Evolutionary conservation across 1,140 invertebrate species (phyloP).

Genomic region (Drosophila orosa): DNA sequence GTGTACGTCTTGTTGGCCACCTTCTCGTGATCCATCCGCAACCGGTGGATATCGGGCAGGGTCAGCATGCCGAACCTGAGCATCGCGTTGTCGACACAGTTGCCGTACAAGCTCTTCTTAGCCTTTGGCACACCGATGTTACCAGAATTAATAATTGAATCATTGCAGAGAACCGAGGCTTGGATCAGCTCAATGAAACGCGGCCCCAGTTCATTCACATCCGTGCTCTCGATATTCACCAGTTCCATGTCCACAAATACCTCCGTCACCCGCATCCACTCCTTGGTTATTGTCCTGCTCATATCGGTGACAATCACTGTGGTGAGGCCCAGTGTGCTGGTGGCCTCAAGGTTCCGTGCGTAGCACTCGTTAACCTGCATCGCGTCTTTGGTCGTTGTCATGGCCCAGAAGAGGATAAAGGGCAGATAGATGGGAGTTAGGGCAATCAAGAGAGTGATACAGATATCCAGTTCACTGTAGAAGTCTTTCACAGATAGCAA

Average conservation of each 20-base stretch:
- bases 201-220: not conserved
- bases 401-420: constrained; percentile 27
- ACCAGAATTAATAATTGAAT: constrained; percentile 31
- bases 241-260: constrained; percentile 40
- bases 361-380: constrained; percentile 28
- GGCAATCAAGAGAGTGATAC: constrained; percentile 23
- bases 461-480: not conserved
- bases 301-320: constrained; percentile 47
- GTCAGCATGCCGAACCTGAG: constrained; percentile 20
- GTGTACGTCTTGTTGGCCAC: constrained; percentile 29
- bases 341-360: constrained; percentile 40
- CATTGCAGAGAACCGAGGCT: constrained; percentile 49
- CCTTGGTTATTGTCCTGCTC: constrained; percentile 30
- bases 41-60: constrained; percentile 7
- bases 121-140: constrained; percentile 35
- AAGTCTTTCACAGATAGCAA: no score
- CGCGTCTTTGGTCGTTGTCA: not conserved
- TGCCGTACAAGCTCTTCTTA: constrained; percentile 40
- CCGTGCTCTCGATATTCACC: not conserved
- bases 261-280: constrained; percentile 37
- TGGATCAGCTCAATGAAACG: constrained; percentile 23
- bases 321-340: constrained; percentile 45
- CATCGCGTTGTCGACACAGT: constrained; percentile 35
- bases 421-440: constrained; percentile 44
- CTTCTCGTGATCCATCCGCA: constrained; percentile 28